Evolutionary conservation across 2,113 vertebrate species (phyloP), one percentile per base, ranked within the genome.

Genomic region (Bubalus kerabau): DNA sequence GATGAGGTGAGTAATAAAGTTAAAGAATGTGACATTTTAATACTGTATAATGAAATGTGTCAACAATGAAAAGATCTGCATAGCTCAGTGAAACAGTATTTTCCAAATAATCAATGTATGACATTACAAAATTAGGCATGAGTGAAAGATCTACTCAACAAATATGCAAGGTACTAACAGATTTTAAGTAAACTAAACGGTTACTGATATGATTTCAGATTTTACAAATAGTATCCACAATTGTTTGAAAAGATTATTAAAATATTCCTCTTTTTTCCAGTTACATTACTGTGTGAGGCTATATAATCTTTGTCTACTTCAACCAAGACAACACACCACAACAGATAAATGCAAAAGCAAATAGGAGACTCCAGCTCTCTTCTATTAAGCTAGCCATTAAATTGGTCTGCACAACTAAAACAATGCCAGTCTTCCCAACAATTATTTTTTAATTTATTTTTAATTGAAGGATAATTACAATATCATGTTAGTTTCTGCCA

Each of bases 191-290:
- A 93, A 96, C 26, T 90, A 64, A 78, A 87, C 50, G 19, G 59
- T 64, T 67, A 92, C 12, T 78, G 50, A 40, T 40, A 80, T 5
- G 21, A 46, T 52, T 94, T 94, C 54, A 94, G 43, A 62, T 93
- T 95, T 88, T 78, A 88, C 80, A 94, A 92, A 94, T n/a, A 91
- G 48, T 59, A 90, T 81, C 43, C 64, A 85, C 16, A 97, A 89
- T 80, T 97, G 43, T 83, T 93, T 91, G 92, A 91, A 95, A 96
- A 60, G 14, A 13, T 86, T 97, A 92, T 92, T 83, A 81, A 90
- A 96, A 96, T 64, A 88, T 1, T 59, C 40, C 16, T 92, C 78
- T 71, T 91, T 97, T 90, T 71, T 26, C 76, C 84, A 92, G 67
- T 43, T 74, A 87, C 1, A 0, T 50, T 85, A 54, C 84, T 78